phyloP scores from a whole-genome alignment of 2,113 vertebrate species.

The Oreocharis arfaki region DNA sequence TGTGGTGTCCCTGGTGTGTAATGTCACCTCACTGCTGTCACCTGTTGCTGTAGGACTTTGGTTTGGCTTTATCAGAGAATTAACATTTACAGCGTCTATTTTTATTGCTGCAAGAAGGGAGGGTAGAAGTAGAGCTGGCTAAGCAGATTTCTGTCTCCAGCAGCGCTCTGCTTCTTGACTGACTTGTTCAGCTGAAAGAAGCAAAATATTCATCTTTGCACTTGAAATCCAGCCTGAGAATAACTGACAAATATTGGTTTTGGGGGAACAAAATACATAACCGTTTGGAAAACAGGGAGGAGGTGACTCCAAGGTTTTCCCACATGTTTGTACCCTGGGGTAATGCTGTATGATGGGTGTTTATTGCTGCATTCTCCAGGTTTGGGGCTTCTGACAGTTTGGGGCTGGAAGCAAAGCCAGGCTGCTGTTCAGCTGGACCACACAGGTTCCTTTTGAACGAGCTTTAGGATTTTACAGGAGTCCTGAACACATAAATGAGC shows the following conservation, averaged over 20 bases:
- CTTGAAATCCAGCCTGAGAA: neutral
- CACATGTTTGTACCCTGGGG: fast-evolving
- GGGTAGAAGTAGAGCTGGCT: neutral
- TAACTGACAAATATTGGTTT: neutral
- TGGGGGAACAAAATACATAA: fast-evolving
- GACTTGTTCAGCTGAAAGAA: neutral
- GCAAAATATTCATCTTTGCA: neutral
- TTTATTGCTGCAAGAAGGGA: neutral
- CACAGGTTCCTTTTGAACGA: neutral
- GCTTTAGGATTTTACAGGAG: neutral
- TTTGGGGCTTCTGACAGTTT: neutral
- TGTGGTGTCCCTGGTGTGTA: neutral
- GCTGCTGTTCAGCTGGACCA: neutral
- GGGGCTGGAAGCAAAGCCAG: neutral
- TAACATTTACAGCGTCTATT: neutral
- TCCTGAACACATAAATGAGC: neutral
- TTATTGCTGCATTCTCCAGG: too few relatives aligned
- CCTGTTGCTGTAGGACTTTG: neutral
- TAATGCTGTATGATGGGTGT: neutral
- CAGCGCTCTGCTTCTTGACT: neutral
- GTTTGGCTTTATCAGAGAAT: neutral
- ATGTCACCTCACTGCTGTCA: neutral
- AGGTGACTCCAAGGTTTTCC: neutral
- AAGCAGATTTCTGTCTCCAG: neutral
- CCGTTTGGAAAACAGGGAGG: neutral